Conservation (phyloP, 2,113 vertebrate species). For the Muscicapa adusta region DNA sequence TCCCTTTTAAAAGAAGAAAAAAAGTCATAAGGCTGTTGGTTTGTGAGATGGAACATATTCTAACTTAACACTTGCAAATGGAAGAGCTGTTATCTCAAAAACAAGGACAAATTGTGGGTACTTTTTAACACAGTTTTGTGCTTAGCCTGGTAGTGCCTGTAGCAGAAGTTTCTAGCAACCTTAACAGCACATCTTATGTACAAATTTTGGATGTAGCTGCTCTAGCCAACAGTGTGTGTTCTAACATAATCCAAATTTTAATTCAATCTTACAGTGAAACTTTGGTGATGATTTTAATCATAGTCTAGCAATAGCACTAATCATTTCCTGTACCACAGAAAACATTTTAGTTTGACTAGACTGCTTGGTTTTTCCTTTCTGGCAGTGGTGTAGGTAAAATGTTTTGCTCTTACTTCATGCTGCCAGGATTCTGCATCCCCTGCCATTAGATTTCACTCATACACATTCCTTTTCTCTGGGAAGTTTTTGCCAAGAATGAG, state of each 20-base stretch:
- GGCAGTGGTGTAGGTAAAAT: not conserved
- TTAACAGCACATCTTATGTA: not conserved
- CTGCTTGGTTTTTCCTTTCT: not conserved
- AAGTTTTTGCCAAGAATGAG: not conserved
- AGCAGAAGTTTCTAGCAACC: not conserved
- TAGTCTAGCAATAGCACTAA: not conserved
- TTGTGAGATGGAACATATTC: not conserved
- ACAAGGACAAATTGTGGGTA: not conserved
- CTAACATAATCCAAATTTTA: not conserved
- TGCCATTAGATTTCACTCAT: not conserved
- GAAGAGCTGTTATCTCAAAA: not conserved
- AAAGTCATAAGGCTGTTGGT: not conserved
- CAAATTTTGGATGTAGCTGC: not conserved
- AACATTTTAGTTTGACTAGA: not conserved
- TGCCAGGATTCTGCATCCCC: not conserved
- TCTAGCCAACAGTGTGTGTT: not conserved
- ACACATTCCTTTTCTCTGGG: not conserved
- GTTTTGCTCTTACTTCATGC: not conserved
- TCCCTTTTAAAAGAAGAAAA: not conserved
- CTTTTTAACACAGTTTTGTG: not conserved
- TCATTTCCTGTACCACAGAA: not conserved
- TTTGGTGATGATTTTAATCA: not conserved
- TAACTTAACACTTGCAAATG: not conserved
- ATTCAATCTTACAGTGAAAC: rapidly evolving
- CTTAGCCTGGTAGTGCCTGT: not conserved